These are phyloP conservation scores for Tokudaia tokunoshimensis DNA, from an alignment of 2,797 vertebrate genomes.

Conservation along the genomic window DNA sequence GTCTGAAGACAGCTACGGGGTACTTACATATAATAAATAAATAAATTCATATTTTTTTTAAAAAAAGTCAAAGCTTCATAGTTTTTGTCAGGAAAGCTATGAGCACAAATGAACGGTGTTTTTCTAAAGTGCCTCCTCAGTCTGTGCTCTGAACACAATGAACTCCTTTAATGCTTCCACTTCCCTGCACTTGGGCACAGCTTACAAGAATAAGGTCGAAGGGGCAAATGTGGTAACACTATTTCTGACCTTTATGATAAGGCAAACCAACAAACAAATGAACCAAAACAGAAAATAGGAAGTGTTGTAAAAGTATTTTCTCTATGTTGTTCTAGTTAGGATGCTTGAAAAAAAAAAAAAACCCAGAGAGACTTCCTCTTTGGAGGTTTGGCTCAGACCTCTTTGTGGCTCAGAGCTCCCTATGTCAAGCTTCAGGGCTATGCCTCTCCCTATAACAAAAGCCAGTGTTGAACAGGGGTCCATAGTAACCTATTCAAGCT, in stretches of 20 bases:
- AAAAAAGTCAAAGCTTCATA: too few relatives aligned
- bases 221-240: slow-evolving; percentile 53
- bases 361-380: slow-evolving; percentile 16
- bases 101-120: neutral
- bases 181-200: slow-evolving; percentile 54
- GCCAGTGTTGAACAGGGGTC: neutral
- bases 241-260: slow-evolving; percentile 37
- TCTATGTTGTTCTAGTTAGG: slow-evolving; percentile 44
- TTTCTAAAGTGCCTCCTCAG: slow-evolving; percentile 24
- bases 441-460: slow-evolving; percentile 30
- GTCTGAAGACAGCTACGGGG: too few relatives aligned
- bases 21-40: too few relatives aligned
- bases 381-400: slow-evolving; percentile 39
- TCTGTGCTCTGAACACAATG: neutral
- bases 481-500: neutral
- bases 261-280: neutral
- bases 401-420: neutral
- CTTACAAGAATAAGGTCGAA: slow-evolving; percentile 58
- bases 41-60: too few relatives aligned
- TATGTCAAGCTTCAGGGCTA: neutral
- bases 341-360: slow-evolving; percentile 13
- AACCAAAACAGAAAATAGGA: neutral
- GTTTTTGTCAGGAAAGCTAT: neutral
- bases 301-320: slow-evolving; percentile 49
- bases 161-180: slow-evolving; percentile 20